Evolutionary conservation across 2,797 vertebrate genomes (phyloP).

Genomic region (Esox masquinongy): DNA sequence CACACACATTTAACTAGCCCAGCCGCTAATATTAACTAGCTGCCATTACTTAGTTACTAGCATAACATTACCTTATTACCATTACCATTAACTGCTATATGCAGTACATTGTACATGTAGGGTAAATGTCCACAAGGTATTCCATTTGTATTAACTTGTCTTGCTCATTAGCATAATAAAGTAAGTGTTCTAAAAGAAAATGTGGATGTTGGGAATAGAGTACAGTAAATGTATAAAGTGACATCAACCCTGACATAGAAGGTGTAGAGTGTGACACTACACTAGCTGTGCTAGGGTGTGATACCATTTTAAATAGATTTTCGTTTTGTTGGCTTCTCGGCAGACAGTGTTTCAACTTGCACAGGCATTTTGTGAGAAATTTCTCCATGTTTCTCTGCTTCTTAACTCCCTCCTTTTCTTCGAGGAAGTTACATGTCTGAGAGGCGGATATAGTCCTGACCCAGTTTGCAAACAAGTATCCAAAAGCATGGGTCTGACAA

Average conservation of each 20-base stretch:
- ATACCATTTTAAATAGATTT: background rate
- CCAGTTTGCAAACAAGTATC: conserved; percentile 13
- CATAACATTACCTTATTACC: no score
- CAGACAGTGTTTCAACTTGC: background rate
- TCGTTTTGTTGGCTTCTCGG: background rate
- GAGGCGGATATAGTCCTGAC: conserved; percentile 10
- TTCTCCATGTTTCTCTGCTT: background rate
- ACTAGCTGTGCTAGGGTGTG: background rate
- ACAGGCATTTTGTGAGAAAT: conserved; percentile 1
- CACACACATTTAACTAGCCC: no score
- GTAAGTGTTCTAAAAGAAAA: no score
- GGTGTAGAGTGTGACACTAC: background rate
- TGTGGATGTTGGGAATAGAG: background rate
- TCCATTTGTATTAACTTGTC: no score
- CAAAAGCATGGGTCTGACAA: conserved; percentile 18
- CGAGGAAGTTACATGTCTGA: conserved; percentile 12
- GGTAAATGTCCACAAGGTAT: no score
- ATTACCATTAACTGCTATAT: no score
- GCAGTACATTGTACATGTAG: no score
- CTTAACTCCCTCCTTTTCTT: background rate
- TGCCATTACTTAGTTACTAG: no score
- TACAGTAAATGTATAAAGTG: background rate
- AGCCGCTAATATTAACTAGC: no score
- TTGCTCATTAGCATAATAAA: no score
- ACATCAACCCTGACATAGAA: background rate